Percentiles rank a stretch among this genome's conserved stretches.
Conservation (phyloP, 2,888 invertebrate genomes). For the Chaetogeoica ovagalla region DNA sequence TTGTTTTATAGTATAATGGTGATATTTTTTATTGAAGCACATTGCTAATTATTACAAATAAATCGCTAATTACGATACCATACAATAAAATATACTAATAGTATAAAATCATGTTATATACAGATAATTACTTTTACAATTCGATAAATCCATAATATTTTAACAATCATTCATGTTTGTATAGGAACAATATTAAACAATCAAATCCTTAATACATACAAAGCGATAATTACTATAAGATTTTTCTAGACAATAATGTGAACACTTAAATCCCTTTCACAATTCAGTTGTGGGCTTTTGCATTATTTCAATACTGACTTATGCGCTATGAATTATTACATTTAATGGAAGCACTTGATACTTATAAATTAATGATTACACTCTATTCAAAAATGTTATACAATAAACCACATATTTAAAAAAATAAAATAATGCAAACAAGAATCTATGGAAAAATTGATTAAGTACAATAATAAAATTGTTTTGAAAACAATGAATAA, state of each 20-base stretch:
- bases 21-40: constrained; percentile 6
- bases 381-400: background rate
- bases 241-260: background rate
- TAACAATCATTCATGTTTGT: background rate
- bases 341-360: constrained; percentile 45
- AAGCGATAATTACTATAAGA: background rate
- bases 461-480: background rate
- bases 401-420: background rate
- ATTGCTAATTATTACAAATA: background rate
- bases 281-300: background rate
- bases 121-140: background rate
- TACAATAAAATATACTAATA: constrained; percentile 16
- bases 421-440: background rate
- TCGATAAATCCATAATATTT: background rate
- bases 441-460: background rate
- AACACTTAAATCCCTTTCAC: background rate
- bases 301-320: background rate
- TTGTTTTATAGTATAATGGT: background rate
- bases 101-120: background rate
- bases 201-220: background rate
- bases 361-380: constrained; percentile 12
- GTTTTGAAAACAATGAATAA: background rate
- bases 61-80: background rate
- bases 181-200: background rate
- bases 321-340: constrained; percentile 13